Percentiles rank a stretch among this genome's conserved stretches.
Conservation (phyloP, 2,888 invertebrate genomes). For the Blastobasis adustella region DNA sequence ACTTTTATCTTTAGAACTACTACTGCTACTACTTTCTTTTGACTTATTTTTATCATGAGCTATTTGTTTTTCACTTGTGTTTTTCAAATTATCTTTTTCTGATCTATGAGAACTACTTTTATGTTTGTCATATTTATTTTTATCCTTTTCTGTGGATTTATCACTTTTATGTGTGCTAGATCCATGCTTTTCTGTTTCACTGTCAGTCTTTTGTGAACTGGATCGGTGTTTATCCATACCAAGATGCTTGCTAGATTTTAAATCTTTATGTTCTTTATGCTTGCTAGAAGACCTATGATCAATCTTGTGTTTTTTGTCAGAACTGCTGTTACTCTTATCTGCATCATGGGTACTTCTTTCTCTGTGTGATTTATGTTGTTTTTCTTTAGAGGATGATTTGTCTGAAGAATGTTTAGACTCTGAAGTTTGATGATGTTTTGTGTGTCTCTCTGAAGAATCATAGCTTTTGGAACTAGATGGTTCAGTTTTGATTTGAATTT, state of each 20-base stretch:
- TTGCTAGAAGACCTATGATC: conserved; percentile 32
- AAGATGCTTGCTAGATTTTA: conserved; percentile 26
- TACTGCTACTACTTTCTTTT: conserved; percentile 34
- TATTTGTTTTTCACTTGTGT: conserved; percentile 26
- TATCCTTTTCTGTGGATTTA: conserved; percentile 22
- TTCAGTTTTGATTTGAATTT: conserved; percentile 35
- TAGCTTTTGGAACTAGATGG: conserved; percentile 30
- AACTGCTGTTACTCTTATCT: conserved; percentile 17
- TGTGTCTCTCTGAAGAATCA: conserved; percentile 28
- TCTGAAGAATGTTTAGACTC: conserved; percentile 36
- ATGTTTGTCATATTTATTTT: conserved; percentile 15
- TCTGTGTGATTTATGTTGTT: conserved; percentile 37
- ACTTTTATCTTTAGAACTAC: conserved; percentile 53
- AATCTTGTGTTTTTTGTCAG: conserved; percentile 39
- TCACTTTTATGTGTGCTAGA: conserved; percentile 17
- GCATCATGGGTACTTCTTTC: conserved; percentile 40
- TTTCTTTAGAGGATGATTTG: conserved; percentile 35
- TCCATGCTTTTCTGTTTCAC: conserved; percentile 33
- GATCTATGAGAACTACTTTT: conserved; percentile 22
- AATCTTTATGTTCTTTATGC: conserved; percentile 30
- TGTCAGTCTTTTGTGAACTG: conserved; percentile 15
- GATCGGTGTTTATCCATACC: conserved; percentile 35
- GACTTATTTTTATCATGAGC: conserved; percentile 27
- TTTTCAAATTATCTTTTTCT: conserved; percentile 33
- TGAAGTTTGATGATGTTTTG: conserved; percentile 27